A percentile compares a stretch with the other conserved stretches of the same genome.
Conservation (phyloP, 1,140 invertebrate species). For the Vanessa atalanta region DNA sequence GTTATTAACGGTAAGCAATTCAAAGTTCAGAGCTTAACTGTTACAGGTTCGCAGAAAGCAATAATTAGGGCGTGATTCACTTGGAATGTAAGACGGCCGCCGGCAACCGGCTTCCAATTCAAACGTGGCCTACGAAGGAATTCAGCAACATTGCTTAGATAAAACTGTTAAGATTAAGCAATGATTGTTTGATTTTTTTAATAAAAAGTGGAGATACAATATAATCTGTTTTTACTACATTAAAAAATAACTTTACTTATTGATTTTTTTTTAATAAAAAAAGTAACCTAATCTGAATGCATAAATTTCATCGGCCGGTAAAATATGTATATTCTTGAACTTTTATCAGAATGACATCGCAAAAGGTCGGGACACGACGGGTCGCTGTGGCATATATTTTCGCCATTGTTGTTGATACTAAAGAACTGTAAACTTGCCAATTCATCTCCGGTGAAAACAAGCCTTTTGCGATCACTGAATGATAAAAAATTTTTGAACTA, state of each 20-base stretch:
- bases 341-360: slow-evolving; percentile 41
- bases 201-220: neutral
- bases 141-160: slow-evolving; percentile 38
- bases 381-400: slow-evolving; percentile 52
- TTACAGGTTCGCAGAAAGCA: slow-evolving; percentile 55
- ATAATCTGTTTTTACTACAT: too few species aligned
- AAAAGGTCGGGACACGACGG: slow-evolving; percentile 49
- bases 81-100: slow-evolving; percentile 34
- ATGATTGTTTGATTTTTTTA: neutral
- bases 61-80: slow-evolving; percentile 64
- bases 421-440: slow-evolving; percentile 48
- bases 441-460: slow-evolving; percentile 69
- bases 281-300: neutral
- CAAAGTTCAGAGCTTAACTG: slow-evolving; percentile 30
- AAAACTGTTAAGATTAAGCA: slow-evolving; percentile 19
- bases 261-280: neutral
- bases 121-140: slow-evolving; percentile 46
- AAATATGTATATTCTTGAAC: slow-evolving; percentile 11
- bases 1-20: slow-evolving; percentile 61
- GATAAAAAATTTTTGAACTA: slow-evolving; percentile 26
- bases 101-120: slow-evolving; percentile 33
- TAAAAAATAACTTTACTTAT: neutral
- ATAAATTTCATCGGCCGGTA: slow-evolving; percentile 3
- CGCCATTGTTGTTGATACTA: slow-evolving; percentile 54
- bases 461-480: slow-evolving; percentile 44